Base-by-base conservation (phyloP, 2,797 vertebrate genomes). In the Rachycentron canadum region DNA sequence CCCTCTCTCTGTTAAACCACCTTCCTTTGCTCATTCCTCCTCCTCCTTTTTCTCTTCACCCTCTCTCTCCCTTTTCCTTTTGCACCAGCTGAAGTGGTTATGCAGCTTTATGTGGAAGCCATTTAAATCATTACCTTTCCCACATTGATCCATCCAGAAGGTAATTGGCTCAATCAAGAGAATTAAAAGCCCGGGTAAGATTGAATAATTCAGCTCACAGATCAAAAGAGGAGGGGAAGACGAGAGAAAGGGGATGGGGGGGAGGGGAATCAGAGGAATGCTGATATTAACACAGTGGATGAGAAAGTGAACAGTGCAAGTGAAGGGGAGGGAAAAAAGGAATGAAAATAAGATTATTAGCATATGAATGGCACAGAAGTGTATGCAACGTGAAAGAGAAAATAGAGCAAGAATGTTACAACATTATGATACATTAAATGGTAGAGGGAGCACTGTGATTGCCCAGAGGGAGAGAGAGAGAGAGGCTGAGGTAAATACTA, bases 141-240 rank as follows among this genome's bases (percentile, higher is more conserved):
- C 85, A 87, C 93, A 92, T 92, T 94, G 90, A 93, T 93, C 87
- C 85, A 91, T 78, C 86, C 88, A 89, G 90, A 90, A 92, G 90
- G 90, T 93, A 94, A 93, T 93, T 92, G 92, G 91, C 89, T 93
- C 92, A 94, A 94, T 94, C 92, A 91, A 86, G 89, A 91, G 89
- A 92, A 92, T 93, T 93, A 94, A 94, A 94, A 93, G 89, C 87
- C 86, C 16, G 76, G 79, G 76, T 91, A 91, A 91, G 81, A 93
- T 91, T 91, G 90, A 93, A 91, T 91, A 92, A 91, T 93, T 93
- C 93, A 91, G 82, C 86, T 82, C 82, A 65, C 86, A 89, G 82
- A 89, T 91, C 83, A 91, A 90, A 92, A 88, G 81, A 88, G 75
- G 87, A 82, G 73, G 76, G 79, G 84, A 84, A 78, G 88, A 78